A percentile compares a stretch with the other conserved stretches of the same genome.
These are phyloP conservation scores for Crocidura indochinensis DNA, from an alignment of 2,797 vertebrate species.

Conservation along the genomic window DNA sequence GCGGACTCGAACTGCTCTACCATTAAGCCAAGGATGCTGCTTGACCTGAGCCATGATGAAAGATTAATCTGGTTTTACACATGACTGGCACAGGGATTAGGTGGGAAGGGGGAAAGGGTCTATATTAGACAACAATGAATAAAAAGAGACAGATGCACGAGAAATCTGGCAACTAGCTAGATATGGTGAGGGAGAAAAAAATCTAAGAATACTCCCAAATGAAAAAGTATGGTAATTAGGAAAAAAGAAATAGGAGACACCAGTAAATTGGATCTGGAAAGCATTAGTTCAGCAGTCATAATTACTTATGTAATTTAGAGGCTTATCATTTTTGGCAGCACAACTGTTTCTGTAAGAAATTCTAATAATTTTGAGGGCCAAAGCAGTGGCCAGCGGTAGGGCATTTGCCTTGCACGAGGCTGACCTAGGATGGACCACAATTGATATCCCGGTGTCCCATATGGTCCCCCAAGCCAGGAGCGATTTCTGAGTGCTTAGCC, in stretches of 20 bases:
- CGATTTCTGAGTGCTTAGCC: too few species aligned
- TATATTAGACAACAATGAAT: conserved; percentile 62
- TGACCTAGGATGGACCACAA: too few species aligned
- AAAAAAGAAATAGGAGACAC: conserved; percentile 41
- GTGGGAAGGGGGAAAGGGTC: conserved; percentile 10
- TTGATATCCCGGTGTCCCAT: too few species aligned
- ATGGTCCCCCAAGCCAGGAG: too few species aligned
- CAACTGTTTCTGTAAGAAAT: conserved; percentile 57
- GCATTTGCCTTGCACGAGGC: too few species aligned
- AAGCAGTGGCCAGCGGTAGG: too few species aligned
- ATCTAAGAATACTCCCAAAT: conserved; percentile 37
- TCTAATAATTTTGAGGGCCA: conserved; percentile 12
- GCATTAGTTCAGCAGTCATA: conserved; percentile 53
- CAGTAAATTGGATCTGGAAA: conserved; percentile 53
- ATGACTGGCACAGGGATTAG: conserved; percentile 6
- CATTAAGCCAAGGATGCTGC: too few species aligned
- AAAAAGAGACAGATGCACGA: conserved; percentile 16
- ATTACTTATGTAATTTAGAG: conserved; percentile 61
- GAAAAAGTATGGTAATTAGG: conserved; percentile 51
- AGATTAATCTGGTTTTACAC: conserved; percentile 53
- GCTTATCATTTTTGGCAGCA: conserved; percentile 49
- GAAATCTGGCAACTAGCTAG: conserved; percentile 51
- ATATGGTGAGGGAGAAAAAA: not conserved
- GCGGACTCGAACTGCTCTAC: too few species aligned
- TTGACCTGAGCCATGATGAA: conserved; percentile 16